Evolutionary conservation across 2,888 invertebrate species (phyloP), one percentile per base, ranked within the genome.

Genomic region (Pelosia muscerda): DNA sequence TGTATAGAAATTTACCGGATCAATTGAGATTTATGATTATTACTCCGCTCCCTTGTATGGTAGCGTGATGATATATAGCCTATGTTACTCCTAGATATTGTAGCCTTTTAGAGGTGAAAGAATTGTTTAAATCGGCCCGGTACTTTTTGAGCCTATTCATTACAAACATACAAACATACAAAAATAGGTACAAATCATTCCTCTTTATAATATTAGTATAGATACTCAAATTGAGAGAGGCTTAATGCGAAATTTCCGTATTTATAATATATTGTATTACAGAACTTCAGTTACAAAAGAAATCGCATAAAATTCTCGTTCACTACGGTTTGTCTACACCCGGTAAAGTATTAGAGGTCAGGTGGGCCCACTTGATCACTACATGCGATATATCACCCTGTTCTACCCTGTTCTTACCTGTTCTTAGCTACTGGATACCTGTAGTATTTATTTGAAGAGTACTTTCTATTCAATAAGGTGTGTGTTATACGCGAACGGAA

Each of bases 311-410:
- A 66, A 49, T 62, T 57, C 62, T 19, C 19, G 13, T 26, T 28
- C 26, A 54, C 22, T 55, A 28, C 26, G 13, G 31, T 49, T 38
- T 55, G 60, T 65, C 61, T 65, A 34, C 68, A 66, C 56, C 67
- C 68, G 69, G 77, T 79, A 79, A 80, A 71, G 73, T 75, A 81
- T 81, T 77, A 70, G 77, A 73, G 81, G 80, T 79, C 71, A 75
- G 64, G 49, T 63, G 63, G 68, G 69, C 62, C 69, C 76, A 81
- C 81, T 78, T 81, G 78, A 78, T 78, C 79, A 78, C 76, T 81
- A 71, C 81, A 71, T 69, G 69, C 81, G 26, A 78, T 78, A 81
- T 76, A 78, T 78, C 79, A 78, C 54, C 28, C 22, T 13, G 49
- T 56, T 63, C 19, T 56, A 60, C 31, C 55, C 25, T 67, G 61